Base-by-base conservation (phyloP, 2,888 invertebrate species). In the Pollenia angustigena region DNA sequence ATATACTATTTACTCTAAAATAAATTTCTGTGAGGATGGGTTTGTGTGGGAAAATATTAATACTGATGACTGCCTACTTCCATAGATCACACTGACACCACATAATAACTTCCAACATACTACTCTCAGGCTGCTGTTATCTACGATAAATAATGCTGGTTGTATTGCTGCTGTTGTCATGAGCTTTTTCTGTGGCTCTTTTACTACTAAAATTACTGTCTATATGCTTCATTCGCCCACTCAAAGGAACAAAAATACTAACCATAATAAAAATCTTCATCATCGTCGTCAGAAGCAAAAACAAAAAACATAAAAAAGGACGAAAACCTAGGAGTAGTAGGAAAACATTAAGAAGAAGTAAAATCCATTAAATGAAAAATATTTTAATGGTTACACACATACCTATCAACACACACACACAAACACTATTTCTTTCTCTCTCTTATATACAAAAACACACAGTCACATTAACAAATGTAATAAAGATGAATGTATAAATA, bases 321-420 rank as follows among this genome's bases (percentile, higher is more conserved):
- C 4, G 23, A 46, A 10, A 8, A 46, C 7, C n/a, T 16, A 56
- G 48, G 8, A 42, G 62, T 1, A 40, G 54, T 14, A 60, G 62
- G 8, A 75, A 80, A 71, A 32, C 48, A 50, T 42, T 58, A 68
- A 71, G 54, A 52, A 66, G 60, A 44, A 64, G 42, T 62, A 85
- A 74, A 83, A 83, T 76, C 83, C 83, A 80, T 80, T 83, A 76
- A 83, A 76, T 76, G 74, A 68, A 81, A 81, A 75, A 79, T 74
- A 79, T 79, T 84, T 85, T 56, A 64, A 66, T 85, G 81, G 81
- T 44, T 81, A 60, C 48, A 60, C 66, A 32, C 46, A 80, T 40
- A n/a, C 62, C n/a, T n/a, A 58, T 23, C 46, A 18, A 56, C 44
- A 58, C 11, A 60, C n/a, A 48, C 44, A 42, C 56, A 32, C 44